Conservation (phyloP, 2,113 vertebrate genomes). For the Ranitomeya variabilis region DNA sequence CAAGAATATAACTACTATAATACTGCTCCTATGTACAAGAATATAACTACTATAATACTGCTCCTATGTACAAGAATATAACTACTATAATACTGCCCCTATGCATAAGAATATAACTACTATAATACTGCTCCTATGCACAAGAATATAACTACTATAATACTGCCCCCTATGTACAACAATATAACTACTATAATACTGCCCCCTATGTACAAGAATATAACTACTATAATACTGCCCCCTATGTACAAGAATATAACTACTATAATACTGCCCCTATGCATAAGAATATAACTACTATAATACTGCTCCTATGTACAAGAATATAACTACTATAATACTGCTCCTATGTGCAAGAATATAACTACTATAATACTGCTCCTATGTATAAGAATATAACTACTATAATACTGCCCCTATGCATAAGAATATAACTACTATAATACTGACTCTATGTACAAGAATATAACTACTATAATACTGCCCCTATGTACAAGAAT, state of each 20-base stretch:
- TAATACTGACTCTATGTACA: constrained; percentile 1
- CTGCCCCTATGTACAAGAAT: neutral
- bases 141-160: neutral
- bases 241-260: neutral
- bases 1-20: constrained; percentile 8
- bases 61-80: constrained; percentile 4
- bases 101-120: constrained; percentile 3
- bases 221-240: constrained; percentile 5
- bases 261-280: constrained; percentile 11
- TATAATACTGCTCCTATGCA: neutral
- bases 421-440: neutral
- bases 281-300: neutral
- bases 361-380: constrained; percentile 1
- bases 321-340: constrained; percentile 13
- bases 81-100: constrained; percentile 10
- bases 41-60: constrained; percentile 17
- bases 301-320: constrained; percentile 5
- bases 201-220: neutral
- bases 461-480: constrained; percentile 13
- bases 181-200: constrained; percentile 13
- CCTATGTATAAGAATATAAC: neutral
- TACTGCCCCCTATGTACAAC: neutral
- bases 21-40: neutral
- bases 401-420: constrained; percentile 7
- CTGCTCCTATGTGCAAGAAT: neutral